These are phyloP conservation scores for Apogon hyalosoma DNA, from an alignment of 2,797 vertebrate species.

Conservation along the genomic window DNA sequence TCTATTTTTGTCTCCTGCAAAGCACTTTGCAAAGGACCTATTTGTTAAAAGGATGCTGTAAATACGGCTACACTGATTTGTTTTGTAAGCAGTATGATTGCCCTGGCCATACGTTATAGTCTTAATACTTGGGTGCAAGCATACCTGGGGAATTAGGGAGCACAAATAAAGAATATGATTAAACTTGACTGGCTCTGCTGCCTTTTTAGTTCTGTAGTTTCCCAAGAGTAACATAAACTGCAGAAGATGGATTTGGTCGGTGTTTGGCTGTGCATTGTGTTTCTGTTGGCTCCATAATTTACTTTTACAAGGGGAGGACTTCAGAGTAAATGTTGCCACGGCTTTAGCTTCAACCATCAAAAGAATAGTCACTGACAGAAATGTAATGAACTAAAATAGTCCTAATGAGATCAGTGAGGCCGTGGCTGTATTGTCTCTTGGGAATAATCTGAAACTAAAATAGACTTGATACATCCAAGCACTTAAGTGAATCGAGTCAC, in stretches of 20 bases:
- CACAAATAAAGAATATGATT: conserved; percentile 69
- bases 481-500: conserved; percentile 60
- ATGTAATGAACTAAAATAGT: conserved; percentile 77
- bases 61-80: conserved; percentile 50
- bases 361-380: conserved; percentile 62
- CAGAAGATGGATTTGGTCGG: conserved; percentile 65
- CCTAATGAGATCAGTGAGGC: conserved; percentile 67
- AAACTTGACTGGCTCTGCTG: conserved; percentile 59
- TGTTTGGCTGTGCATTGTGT: conserved; percentile 23
- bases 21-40: conserved; percentile 22
- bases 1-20: conserved; percentile 24
- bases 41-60: conserved; percentile 49
- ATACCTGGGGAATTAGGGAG: conserved; percentile 52
- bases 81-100: conserved; percentile 43
- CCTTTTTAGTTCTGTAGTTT: conserved; percentile 57
- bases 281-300: conserved; percentile 51
- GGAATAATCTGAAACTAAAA: conserved; percentile 66
- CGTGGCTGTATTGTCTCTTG: conserved; percentile 46
- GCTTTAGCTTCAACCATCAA: conserved; percentile 56
- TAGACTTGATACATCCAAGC: conserved; percentile 69
- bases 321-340: conserved; percentile 52
- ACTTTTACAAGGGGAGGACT: conserved; percentile 45
- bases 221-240: conserved; percentile 66
- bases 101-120: conserved; percentile 54
- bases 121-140: conserved; percentile 28